A percentile compares a stretch with the other conserved stretches of the same genome.
Conservation (phyloP, 2,113 vertebrate species). For the Onychorhynchus coronatus region DNA sequence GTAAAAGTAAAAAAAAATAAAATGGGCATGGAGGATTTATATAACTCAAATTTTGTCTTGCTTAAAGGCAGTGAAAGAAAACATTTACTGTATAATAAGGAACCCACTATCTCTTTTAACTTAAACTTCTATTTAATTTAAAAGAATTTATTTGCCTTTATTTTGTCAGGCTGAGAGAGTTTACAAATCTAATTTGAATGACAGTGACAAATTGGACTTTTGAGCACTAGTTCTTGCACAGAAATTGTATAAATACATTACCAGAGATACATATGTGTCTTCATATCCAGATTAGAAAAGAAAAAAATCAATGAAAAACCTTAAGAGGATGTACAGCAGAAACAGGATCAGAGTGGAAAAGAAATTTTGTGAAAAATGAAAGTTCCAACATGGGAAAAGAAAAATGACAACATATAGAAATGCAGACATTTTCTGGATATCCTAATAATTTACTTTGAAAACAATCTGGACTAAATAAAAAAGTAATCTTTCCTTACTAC, state of each 20-base stretch:
- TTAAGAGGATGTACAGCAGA: not conserved
- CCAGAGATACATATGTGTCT: not conserved
- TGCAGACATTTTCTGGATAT: not conserved
- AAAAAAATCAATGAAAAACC: not conserved
- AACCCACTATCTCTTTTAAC: not conserved
- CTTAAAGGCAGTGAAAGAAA: not conserved
- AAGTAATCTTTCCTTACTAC: not conserved
- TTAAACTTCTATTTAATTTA: not conserved
- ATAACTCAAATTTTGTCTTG: not conserved
- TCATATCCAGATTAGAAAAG: not conserved
- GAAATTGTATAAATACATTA: not conserved
- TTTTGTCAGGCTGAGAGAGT: not conserved
- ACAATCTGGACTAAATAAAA: not conserved
- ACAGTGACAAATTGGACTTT: not conserved
- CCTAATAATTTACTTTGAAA: not conserved
- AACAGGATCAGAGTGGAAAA: not conserved
- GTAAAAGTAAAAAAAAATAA: not conserved
- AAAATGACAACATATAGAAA: not conserved
- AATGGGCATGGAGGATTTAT: not conserved
- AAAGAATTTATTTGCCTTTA: not conserved
- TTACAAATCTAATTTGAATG: not conserved
- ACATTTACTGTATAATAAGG: not conserved
- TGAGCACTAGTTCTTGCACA: not conserved
- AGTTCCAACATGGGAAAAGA: not conserved
- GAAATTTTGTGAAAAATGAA: not conserved